Conservation (phyloP, 2,797 vertebrate species). For the Menidia menidia region DNA sequence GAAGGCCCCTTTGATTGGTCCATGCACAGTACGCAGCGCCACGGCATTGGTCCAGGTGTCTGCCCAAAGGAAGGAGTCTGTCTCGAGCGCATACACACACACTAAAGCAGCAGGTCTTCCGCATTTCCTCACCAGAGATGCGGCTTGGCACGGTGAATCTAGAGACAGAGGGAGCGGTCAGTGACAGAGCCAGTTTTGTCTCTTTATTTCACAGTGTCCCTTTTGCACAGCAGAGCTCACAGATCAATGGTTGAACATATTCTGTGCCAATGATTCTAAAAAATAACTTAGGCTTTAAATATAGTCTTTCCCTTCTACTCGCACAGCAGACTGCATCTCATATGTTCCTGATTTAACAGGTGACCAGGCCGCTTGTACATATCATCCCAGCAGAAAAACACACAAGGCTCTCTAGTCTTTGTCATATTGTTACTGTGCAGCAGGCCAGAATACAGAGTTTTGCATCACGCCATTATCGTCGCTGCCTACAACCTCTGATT, state of each 20-base stretch:
- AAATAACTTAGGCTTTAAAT: constrained; percentile 9
- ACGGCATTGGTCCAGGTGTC: constrained; percentile 81
- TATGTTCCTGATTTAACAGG: constrained; percentile 15
- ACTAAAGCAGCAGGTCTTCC: constrained; percentile 82
- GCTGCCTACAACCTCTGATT: constrained; percentile 42
- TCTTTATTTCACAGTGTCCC: constrained; percentile 21
- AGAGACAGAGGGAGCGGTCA: constrained; percentile 81
- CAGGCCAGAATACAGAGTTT: constrained; percentile 23
- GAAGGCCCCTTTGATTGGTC: constrained; percentile 79
- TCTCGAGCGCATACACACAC: constrained; percentile 78
- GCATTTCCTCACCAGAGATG: constrained; percentile 73
- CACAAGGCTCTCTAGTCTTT: constrained; percentile 28
- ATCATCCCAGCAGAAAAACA: constrained; percentile 26
- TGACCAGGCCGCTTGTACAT: constrained; percentile 20
- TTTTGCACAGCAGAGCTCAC: constrained; percentile 21
- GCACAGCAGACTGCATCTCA: constrained; percentile 10
- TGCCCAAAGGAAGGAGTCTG: constrained; percentile 74
- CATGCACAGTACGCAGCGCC: constrained; percentile 74
- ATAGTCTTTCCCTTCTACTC: not conserved
- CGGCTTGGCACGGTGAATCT: constrained; percentile 80
- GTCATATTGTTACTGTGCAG: not conserved
- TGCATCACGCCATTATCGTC: constrained; percentile 9
- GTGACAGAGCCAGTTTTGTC: constrained; percentile 59
- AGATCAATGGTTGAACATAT: constrained; percentile 1
- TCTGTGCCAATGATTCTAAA: constrained; percentile 10